These are phyloP conservation scores for Chalcis sispes DNA, from an alignment of 2,888 invertebrate genomes.

Conservation along the genomic window DNA sequence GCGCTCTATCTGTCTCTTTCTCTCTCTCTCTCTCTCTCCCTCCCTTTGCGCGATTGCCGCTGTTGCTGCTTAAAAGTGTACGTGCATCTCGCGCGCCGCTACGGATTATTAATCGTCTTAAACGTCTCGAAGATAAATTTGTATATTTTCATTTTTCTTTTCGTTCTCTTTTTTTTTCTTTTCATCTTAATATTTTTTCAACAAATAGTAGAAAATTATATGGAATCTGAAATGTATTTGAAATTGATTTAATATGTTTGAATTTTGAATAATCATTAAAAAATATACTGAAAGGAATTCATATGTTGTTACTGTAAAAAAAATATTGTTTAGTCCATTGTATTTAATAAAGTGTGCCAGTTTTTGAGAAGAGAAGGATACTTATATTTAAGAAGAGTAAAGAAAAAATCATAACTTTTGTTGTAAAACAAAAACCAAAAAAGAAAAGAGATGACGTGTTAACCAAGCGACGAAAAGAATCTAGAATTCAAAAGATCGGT, in stretches of 20 bases:
- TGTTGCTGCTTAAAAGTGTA: too few species aligned
- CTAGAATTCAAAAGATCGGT: constrained; percentile 35
- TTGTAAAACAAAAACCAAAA: too few species aligned
- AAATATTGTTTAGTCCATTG: neutral
- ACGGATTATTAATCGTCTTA: constrained; percentile 31
- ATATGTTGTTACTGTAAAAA: neutral
- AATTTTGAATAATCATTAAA: too few species aligned
- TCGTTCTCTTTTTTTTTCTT: too few species aligned
- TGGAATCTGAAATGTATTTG: too few species aligned
- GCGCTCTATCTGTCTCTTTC: constrained; percentile 15
- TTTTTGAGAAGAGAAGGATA: neutral
- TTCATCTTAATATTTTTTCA: too few species aligned
- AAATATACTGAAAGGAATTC: too few species aligned
- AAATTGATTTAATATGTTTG: too few species aligned
- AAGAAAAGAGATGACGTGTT: neutral
- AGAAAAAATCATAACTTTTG: too few species aligned
- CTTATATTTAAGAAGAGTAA: too few species aligned
- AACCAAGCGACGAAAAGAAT: constrained; percentile 8
- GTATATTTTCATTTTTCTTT: constrained; percentile 1
- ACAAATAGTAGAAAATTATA: too few species aligned
- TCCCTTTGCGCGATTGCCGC: neutral
- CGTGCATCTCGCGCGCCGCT: neutral
- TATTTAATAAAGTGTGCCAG: neutral
- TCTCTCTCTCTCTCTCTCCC: neutral
- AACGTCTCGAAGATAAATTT: constrained; percentile 26